Evolutionary conservation across 1,140 invertebrate species (phyloP).

Genomic region (Musca vetustissima): DNA sequence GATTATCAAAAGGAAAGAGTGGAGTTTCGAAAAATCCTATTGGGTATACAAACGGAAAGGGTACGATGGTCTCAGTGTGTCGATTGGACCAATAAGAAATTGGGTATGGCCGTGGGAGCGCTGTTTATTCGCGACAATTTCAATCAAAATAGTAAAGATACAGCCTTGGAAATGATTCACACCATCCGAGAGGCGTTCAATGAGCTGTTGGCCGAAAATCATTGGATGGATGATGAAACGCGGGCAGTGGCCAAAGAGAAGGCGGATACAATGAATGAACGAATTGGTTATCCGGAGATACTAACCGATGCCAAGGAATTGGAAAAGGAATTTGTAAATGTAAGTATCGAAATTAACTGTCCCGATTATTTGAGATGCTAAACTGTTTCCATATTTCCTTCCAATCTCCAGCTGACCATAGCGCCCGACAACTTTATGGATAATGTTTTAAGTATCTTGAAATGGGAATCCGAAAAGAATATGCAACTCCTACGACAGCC

Average conservation of each 20-base stretch:
- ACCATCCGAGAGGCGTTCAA: slow-evolving; percentile 87
- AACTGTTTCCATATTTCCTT: background rate
- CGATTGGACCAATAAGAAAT: slow-evolving; percentile 82
- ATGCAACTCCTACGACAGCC: slow-evolving; percentile 71
- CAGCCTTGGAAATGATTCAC: slow-evolving; percentile 83
- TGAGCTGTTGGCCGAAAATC: slow-evolving; percentile 80
- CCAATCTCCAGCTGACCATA: slow-evolving; percentile 66
- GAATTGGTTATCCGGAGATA: slow-evolving; percentile 81
- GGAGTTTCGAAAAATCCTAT: slow-evolving; percentile 78
- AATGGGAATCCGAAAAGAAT: slow-evolving; percentile 76
- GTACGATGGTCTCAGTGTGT: slow-evolving; percentile 81
- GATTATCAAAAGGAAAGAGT: slow-evolving; percentile 73
- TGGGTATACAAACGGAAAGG: slow-evolving; percentile 75
- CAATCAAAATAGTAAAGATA: slow-evolving; percentile 80
- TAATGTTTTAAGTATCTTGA: slow-evolving; percentile 73
- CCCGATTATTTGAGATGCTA: too few species aligned
- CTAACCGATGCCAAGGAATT: slow-evolving; percentile 71
- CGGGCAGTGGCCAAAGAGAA: slow-evolving; percentile 80
- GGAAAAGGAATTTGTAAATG: slow-evolving; percentile 71
- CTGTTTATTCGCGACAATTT: slow-evolving; percentile 82
- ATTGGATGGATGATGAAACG: slow-evolving; percentile 91
- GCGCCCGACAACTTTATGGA: slow-evolving; percentile 70
- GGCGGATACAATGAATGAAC: slow-evolving; percentile 80
- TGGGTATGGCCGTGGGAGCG: slow-evolving; percentile 81
- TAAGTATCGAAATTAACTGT: slow-evolving; percentile 59